Base-by-base conservation (phyloP, 2,888 invertebrate genomes). In the Zhengitettix transpicula region DNA sequence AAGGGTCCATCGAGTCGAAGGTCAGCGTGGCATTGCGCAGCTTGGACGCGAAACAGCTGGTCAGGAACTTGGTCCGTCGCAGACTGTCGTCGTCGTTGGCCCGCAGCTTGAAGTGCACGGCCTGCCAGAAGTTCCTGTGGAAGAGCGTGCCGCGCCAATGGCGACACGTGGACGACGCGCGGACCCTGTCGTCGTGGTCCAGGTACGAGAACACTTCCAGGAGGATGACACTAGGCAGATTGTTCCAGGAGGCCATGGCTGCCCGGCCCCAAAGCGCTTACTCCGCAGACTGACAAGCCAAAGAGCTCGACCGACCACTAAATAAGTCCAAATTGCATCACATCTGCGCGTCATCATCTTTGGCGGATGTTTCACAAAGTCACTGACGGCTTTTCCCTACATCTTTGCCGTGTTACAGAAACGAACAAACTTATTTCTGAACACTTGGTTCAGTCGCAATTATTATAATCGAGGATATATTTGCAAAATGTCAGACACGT, bases 131-230 rank as follows among this genome's bases (percentile, higher is more conserved):
- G 63, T 70, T 71, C 56, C 75, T 73, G 68, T 75, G 74, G 67
- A 74, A 76, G 61, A 77, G 71, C 64, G 73, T 72, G 64, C 69
- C 70, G 60, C 81, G 73, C 81, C 81, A 81, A 69, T 76, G 72
- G 69, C 74, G 77, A 68, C 81, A 81, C 51, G 74, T 73, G 62
- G 77, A 74, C 55, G 79, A 76, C 62, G 78, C 78, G 64, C 70
- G 72, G 41, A 78, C 69, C 68, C 75, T 75, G 68, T 80, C 80
- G 63, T 72, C 69, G 60, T 70, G 68, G 66, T 75, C 74, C 61
- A 80, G 72, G 67, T 77, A 75, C 65, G 76, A 75, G 68, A 77
- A 73, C 65, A 77, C 72, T 67, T 75, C 74, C 60, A 74, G 70
- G 61, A 75, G 68, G 62, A 74, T 73, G 57, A 75, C 72, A 65